Evolutionary conservation across 2,888 invertebrate species (phyloP).

Genomic region (Periphyllus acericola): DNA sequence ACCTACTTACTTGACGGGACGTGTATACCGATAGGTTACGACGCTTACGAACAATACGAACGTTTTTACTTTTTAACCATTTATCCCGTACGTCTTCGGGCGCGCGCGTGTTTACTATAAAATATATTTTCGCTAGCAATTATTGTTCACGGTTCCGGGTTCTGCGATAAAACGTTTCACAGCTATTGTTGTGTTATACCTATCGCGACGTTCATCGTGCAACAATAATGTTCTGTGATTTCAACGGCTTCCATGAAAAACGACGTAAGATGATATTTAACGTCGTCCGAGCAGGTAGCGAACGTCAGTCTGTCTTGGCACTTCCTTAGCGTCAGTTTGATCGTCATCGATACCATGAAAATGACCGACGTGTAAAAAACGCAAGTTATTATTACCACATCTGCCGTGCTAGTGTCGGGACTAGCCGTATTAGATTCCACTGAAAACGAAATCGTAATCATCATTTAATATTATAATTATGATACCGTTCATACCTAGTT

Average conservation of each 20-base stretch:
- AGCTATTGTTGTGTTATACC: neutral
- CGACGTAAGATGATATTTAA: conserved; percentile 21
- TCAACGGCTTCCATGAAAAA: conserved; percentile 44
- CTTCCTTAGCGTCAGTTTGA: conserved; percentile 26
- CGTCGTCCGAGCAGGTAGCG: neutral
- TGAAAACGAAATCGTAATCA: conserved; percentile 28
- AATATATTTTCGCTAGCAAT: too few species aligned
- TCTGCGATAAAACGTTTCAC: too few species aligned
- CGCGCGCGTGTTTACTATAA: too few species aligned
- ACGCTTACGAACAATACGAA: too few species aligned
- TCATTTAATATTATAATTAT: neutral
- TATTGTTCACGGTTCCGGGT: too few species aligned
- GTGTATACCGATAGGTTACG: too few species aligned
- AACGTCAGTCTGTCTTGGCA: conserved; percentile 26
- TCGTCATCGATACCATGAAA: conserved; percentile 1
- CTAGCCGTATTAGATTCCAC: conserved; percentile 8
- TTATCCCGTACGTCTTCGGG: too few species aligned
- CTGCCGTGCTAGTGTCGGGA: neutral
- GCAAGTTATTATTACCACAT: conserved; percentile 19
- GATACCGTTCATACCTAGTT: too few species aligned
- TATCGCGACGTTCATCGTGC: conserved; percentile 40
- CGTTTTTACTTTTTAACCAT: too few species aligned
- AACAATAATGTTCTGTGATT: conserved; percentile 54
- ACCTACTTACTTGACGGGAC: too few species aligned
- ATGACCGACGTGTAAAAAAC: conserved; percentile 13